A percentile compares a stretch with the other conserved stretches of the same genome.
These are phyloP conservation scores for Sinocyclocheilus grahami DNA, from an alignment of 2,113 vertebrate species.

Conservation along the genomic window DNA sequence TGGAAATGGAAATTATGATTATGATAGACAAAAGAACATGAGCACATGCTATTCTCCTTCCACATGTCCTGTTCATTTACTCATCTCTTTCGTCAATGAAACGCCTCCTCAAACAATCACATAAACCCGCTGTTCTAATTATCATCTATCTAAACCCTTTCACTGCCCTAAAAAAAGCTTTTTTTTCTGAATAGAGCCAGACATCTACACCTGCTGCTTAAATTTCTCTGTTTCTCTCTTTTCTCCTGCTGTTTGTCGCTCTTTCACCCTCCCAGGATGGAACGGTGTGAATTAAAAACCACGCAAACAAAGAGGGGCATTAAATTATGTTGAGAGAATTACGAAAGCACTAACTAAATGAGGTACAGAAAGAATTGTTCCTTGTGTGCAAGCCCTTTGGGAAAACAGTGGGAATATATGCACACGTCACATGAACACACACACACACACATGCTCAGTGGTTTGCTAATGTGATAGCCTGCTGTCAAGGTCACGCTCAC, in stretches of 20 bases:
- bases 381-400: slow-evolving; percentile 1
- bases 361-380: slow-evolving; percentile 3
- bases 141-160: not conserved
- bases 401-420: slow-evolving; percentile 6
- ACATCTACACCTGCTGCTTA: slow-evolving; percentile 10
- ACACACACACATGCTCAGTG: not conserved
- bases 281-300: slow-evolving; percentile 21
- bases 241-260: not conserved
- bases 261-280: not conserved
- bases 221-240: not conserved
- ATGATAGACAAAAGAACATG: not conserved
- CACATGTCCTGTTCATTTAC: not conserved
- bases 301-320: slow-evolving; percentile 51
- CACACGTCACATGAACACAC: not conserved
- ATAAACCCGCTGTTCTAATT: not conserved
- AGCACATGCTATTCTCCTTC: not conserved
- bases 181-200: not conserved
- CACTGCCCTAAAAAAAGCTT: not conserved
- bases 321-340: slow-evolving; percentile 37
- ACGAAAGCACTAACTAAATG: slow-evolving; percentile 34
- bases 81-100: not conserved
- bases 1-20: not conserved
- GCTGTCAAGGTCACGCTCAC: slow-evolving; percentile 13
- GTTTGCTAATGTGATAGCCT: slow-evolving; percentile 20
- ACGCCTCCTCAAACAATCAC: not conserved